Percentiles rank a stretch among this genome's conserved stretches.
phyloP scores from a whole-genome alignment of 2,797 vertebrate species.

The Enteromius fasciolatus region DNA sequence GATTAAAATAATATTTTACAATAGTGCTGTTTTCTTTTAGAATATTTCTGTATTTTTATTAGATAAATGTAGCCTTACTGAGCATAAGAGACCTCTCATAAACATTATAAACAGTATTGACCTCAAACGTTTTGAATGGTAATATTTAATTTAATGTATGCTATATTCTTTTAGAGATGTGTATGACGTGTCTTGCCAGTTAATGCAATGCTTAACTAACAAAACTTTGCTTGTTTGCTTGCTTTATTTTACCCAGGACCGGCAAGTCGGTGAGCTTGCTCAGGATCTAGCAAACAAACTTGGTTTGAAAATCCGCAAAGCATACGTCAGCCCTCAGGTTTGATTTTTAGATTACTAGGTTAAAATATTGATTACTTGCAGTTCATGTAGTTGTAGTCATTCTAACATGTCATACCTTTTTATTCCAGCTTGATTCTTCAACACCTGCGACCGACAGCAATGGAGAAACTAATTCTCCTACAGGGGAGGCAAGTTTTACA shows the following conservation, averaged over 20 bases:
- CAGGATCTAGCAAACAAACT: conserved; percentile 95
- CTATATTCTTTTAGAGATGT: background rate
- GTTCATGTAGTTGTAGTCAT: background rate
- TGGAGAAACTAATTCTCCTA: conserved; percentile 71
- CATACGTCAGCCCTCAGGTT: conserved; percentile 93
- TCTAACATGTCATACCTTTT: background rate
- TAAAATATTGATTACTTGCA: background rate
- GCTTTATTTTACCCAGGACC: conserved; percentile 78
- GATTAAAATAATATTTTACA: background rate
- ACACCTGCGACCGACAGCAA: conserved; percentile 72
- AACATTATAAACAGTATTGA: background rate
- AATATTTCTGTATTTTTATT: background rate
- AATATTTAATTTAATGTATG: background rate
- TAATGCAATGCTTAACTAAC: background rate
- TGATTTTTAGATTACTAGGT: conserved; percentile 11
- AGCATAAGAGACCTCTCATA: background rate
- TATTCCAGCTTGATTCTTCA: conserved; percentile 68
- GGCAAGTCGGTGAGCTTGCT: conserved; percentile 90
- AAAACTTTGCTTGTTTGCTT: conserved; percentile 17
- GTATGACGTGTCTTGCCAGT: background rate
- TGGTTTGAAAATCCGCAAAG: conserved; percentile 92
- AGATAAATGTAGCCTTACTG: background rate
- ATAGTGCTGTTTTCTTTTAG: background rate
- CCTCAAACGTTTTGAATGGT: background rate
- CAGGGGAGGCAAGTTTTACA: conserved; percentile 73